phyloP scores from a whole-genome alignment of 2,888 invertebrate species.

The Volucella inflata region DNA sequence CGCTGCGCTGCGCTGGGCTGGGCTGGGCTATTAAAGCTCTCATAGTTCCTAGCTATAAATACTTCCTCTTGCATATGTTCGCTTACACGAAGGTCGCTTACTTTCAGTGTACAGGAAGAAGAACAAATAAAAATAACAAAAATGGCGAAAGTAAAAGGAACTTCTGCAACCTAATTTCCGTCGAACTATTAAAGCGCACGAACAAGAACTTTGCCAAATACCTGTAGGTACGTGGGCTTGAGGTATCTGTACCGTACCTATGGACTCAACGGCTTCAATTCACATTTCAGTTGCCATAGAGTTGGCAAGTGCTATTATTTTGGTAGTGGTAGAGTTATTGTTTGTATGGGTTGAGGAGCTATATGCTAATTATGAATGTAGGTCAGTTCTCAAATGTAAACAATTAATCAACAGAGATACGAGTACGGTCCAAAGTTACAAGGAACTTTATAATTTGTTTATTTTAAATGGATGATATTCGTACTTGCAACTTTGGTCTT shows the following conservation, averaged over 20 bases:
- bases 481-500: not conserved
- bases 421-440: constrained; percentile 27
- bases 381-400: constrained; percentile 67
- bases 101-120: constrained; percentile 23
- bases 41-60: constrained; percentile 60
- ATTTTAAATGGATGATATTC: not conserved
- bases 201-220: constrained; percentile 40
- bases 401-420: constrained; percentile 49
- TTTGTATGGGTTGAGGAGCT: constrained; percentile 30
- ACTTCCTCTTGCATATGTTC: constrained; percentile 53
- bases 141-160: constrained; percentile 56
- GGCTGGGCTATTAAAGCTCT: constrained; percentile 56
- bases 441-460: constrained; percentile 51
- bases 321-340: constrained; percentile 32
- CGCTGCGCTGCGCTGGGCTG: not conserved
- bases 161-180: constrained; percentile 70
- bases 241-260: not conserved
- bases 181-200: constrained; percentile 72
- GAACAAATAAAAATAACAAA: constrained; percentile 59
- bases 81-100: constrained; percentile 68
- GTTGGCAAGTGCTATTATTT: constrained; percentile 19
- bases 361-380: constrained; percentile 68
- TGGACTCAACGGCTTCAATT: constrained; percentile 10
- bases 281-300: constrained; percentile 62
- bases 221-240: constrained; percentile 9